phyloP scores from a whole-genome alignment of 2,113 vertebrate species.

The Varanus komodoensis region DNA sequence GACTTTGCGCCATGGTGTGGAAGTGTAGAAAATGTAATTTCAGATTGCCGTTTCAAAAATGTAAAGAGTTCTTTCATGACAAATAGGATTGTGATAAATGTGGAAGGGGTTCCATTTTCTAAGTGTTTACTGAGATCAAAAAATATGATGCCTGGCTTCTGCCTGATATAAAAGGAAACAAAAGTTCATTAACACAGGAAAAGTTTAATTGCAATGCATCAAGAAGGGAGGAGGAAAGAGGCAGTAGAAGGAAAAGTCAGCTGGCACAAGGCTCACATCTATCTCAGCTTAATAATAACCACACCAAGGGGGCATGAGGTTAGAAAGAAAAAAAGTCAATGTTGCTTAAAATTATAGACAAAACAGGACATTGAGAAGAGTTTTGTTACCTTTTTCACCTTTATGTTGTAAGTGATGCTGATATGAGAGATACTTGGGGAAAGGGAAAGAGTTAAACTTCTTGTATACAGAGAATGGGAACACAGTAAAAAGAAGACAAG shows the following conservation, averaged over 20 bases:
- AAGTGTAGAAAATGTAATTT: background rate
- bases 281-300: background rate
- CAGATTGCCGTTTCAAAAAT: background rate
- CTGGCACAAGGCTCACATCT: background rate
- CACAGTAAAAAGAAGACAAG: constrained; percentile 11
- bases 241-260: background rate
- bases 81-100: background rate
- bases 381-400: background rate
- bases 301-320: background rate
- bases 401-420: background rate
- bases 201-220: background rate
- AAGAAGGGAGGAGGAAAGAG: background rate
- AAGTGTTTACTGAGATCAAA: background rate
- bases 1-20: background rate
- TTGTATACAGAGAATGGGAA: background rate
- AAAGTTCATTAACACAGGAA: background rate
- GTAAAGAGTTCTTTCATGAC: background rate
- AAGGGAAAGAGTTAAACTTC: background rate
- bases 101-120: background rate
- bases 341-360: background rate
- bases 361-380: background rate
- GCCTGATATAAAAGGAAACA: background rate
- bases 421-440: background rate
- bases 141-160: background rate
- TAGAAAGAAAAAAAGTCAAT: background rate